Evolutionary conservation across 2,888 invertebrate genomes (phyloP).

Genomic region (Branchellion lobata): DNA sequence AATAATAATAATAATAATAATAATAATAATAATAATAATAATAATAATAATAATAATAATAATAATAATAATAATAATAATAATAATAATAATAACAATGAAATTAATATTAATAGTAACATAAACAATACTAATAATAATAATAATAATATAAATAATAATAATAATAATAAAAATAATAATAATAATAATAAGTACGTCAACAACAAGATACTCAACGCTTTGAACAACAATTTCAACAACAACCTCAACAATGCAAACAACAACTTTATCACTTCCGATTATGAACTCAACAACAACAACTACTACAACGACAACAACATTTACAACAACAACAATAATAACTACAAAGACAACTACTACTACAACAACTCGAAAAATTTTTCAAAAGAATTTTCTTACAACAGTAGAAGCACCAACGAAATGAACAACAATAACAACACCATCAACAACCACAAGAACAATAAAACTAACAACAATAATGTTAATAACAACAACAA

Average conservation of each 20-base stretch:
- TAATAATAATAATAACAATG: neutral
- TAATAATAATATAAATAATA: too few relatives aligned
- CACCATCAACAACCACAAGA: neutral
- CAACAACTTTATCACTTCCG: neutral
- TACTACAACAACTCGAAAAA: neutral
- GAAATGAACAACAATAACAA: neutral
- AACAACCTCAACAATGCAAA: too few relatives aligned
- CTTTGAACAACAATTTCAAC: too few relatives aligned
- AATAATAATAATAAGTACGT: neutral
- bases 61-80: conserved; percentile 64
- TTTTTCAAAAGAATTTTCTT: too few relatives aligned
- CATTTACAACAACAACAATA: neutral
- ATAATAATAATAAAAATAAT: neutral
- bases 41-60: neutral
- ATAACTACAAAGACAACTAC: neutral
- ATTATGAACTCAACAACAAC: conserved; percentile 63
- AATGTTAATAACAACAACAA: neutral
- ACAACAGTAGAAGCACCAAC: too few relatives aligned
- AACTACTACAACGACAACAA: neutral
- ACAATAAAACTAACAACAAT: neutral
- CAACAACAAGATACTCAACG: too few relatives aligned
- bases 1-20: neutral
- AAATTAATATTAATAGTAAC: neutral
- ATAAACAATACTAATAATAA: neutral
- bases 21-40: neutral